Percentiles rank a stretch among this genome's conserved stretches.
Conservation (phyloP, 2,888 invertebrate species). For the Diaperis boleti region DNA sequence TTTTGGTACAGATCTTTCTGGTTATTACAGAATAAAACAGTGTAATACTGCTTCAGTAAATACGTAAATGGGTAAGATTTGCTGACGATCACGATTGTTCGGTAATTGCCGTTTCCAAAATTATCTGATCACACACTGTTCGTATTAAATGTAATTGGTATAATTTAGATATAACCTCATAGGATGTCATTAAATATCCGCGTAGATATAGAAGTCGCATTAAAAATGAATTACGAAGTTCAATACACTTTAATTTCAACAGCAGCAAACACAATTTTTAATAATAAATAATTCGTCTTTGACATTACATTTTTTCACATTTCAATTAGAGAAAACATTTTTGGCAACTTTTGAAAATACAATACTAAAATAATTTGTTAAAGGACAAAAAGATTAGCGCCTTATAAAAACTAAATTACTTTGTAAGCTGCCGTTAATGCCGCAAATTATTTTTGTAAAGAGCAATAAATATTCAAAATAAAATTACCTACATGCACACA, state of each 20-base stretch:
- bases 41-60: conserved; percentile 5
- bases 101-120: conserved; percentile 8
- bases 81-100: conserved; percentile 4
- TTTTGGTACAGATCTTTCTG: conserved; percentile 17
- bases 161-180: no score
- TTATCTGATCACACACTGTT: no score
- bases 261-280: no score
- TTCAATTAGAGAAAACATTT: no score
- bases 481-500: neutral
- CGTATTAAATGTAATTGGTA: no score
- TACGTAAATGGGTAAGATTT: conserved; percentile 5
- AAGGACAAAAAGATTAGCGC: conserved; percentile 1
- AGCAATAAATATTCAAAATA: neutral
- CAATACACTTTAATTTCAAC: no score
- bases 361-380: neutral
- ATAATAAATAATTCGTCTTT: no score
- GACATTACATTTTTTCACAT: no score
- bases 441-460: neutral
- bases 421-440: neutral
- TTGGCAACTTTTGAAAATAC: no score
- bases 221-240: no score
- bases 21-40: conserved; percentile 26
- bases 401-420: neutral
- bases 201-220: no score
- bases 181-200: no score